phyloP scores from a whole-genome alignment of 2,113 vertebrate species.

The Pungitius pungitius region DNA sequence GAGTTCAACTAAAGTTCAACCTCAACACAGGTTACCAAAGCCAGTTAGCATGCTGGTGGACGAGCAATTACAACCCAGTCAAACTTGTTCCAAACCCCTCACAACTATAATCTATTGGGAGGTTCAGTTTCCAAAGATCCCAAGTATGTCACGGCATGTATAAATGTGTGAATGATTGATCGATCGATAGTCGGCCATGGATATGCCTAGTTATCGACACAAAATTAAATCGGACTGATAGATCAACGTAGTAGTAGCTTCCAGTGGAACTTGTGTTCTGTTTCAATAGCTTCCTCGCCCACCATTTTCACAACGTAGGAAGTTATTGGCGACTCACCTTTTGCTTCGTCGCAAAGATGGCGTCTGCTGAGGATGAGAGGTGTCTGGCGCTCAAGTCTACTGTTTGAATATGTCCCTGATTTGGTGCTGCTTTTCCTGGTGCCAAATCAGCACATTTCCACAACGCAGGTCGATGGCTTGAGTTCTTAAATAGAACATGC shows the following conservation, averaged over 20 bases:
- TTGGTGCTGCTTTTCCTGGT: not conserved
- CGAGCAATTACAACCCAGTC: not conserved
- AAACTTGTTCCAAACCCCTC: not conserved
- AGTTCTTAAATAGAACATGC: conserved; percentile 5
- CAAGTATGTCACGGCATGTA: not conserved
- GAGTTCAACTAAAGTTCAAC: not conserved
- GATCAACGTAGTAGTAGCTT: not conserved
- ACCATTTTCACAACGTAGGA: not conserved
- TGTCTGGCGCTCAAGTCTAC: too few relatives aligned
- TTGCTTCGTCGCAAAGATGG: too few relatives aligned
- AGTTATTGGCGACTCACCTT: not conserved
- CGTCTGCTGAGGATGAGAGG: not conserved
- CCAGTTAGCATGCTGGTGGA: not conserved
- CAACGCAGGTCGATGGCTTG: not conserved
- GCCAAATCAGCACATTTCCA: not conserved
- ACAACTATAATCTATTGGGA: not conserved
- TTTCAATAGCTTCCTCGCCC: not conserved
- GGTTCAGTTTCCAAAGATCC: not conserved
- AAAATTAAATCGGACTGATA: not conserved
- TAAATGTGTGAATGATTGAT: not conserved
- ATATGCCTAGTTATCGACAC: not conserved
- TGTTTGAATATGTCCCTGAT: not conserved
- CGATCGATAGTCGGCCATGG: not conserved
- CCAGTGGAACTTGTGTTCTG: not conserved
- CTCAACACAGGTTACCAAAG: not conserved